These are phyloP conservation scores for Drosophila rellima DNA, from an alignment of 2,888 invertebrate species.

Conservation along the genomic window DNA sequence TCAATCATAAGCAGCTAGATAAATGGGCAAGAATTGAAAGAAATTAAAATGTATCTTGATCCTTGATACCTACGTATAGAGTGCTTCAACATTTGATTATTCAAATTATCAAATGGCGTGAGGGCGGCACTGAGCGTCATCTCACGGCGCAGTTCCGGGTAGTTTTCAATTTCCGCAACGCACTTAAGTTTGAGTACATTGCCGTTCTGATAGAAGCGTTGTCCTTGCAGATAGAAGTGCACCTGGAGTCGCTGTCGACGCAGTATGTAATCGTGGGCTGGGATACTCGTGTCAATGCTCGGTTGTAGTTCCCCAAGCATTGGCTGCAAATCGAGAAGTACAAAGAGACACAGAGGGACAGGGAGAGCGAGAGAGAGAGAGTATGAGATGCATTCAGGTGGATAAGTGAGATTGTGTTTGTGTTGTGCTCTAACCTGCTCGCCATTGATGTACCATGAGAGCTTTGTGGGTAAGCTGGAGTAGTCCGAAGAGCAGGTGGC, in stretches of 20 bases:
- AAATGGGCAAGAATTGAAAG: not conserved
- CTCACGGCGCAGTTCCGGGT: constrained; percentile 83
- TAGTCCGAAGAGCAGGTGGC: constrained; percentile 86
- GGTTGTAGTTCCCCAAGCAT: constrained; percentile 84
- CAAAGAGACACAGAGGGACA: not conserved
- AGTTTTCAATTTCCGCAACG: constrained; percentile 85
- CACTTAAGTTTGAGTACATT: constrained; percentile 84
- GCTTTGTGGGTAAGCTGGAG: constrained; percentile 84
- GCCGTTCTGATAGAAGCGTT: constrained; percentile 81
- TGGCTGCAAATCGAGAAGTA: constrained; percentile 69
- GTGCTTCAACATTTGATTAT: constrained; percentile 85
- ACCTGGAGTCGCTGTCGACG: constrained; percentile 84
- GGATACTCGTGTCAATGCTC: constrained; percentile 83
- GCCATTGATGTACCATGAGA: constrained; percentile 86
- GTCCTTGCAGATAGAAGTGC: constrained; percentile 84
- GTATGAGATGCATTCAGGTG: not conserved
- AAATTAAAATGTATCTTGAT: not conserved
- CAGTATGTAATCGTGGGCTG: constrained; percentile 84
- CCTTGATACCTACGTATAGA: constrained; percentile 69
- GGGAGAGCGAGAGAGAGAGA: not conserved
- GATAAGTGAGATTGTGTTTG: not conserved
- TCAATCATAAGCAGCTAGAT: not conserved
- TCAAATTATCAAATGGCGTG: constrained; percentile 83
- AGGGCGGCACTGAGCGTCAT: constrained; percentile 82
- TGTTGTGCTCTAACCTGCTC: constrained; percentile 81